phyloP scores from a whole-genome alignment of 2,113 vertebrate genomes.

The cattle (Bos taurus) region DNA sequence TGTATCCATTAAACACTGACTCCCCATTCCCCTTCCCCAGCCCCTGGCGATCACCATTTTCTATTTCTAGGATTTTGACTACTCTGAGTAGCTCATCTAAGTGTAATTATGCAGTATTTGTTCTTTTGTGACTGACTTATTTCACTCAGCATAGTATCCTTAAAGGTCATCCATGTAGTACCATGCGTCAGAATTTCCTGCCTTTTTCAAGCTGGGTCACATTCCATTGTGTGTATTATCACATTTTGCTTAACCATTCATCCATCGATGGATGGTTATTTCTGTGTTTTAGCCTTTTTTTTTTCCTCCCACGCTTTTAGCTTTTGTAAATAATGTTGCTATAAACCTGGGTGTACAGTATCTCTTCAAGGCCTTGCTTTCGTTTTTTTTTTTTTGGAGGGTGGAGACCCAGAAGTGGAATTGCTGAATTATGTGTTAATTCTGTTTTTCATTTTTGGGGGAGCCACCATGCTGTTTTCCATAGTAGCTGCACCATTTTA shows the following conservation, averaged over 20 bases:
- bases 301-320: not conserved
- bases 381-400: not conserved
- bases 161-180: not conserved
- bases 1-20: not conserved
- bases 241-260: not conserved
- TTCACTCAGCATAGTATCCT: not conserved
- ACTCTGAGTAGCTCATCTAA: not conserved
- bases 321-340: not conserved
- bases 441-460: not conserved
- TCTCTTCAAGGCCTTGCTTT: not conserved
- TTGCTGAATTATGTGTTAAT: not conserved
- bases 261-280: not conserved
- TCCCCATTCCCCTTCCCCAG: not conserved
- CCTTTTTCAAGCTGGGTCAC: not conserved
- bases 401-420: not conserved
- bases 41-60: not conserved
- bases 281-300: not conserved
- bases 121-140: not conserved
- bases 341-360: not conserved
- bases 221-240: not conserved
- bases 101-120: not conserved
- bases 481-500: not conserved
- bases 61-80: not conserved
- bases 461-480: not conserved
- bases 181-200: not conserved